phyloP scores from a whole-genome alignment of 2,113 vertebrate genomes.

The Phyllostomus hastatus region DNA sequence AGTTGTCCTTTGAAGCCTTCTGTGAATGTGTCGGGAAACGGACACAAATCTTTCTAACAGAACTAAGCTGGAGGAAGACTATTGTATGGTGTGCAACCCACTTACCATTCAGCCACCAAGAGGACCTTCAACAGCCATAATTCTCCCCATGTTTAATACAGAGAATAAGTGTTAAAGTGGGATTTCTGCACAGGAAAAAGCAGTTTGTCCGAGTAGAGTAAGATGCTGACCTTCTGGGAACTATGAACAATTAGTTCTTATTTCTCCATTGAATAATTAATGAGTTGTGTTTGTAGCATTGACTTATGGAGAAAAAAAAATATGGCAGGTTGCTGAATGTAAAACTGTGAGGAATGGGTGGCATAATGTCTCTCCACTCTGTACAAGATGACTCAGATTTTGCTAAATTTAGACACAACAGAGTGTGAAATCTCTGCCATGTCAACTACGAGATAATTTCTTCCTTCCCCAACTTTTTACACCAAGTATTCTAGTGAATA shows the following conservation, averaged over 20 bases:
- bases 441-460: neutral
- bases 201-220: neutral
- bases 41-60: neutral
- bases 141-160: neutral
- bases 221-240: neutral
- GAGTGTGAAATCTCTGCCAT: neutral
- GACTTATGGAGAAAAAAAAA: neutral
- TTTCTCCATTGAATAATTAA: neutral
- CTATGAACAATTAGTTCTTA: neutral
- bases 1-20: neutral
- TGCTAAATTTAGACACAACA: neutral
- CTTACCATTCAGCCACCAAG: neutral
- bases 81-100: neutral
- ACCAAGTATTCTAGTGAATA: neutral
- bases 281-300: neutral
- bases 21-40: neutral
- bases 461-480: neutral
- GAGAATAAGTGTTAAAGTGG: neutral
- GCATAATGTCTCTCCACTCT: neutral
- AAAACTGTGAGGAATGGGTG: neutral
- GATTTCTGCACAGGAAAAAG: neutral
- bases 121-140: neutral
- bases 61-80: neutral
- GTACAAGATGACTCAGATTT: neutral
- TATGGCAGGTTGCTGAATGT: neutral